Evolutionary conservation across 2,113 vertebrate species (phyloP), one percentile per base, ranked within the genome.

Genomic region (Monopterus albus): DNA sequence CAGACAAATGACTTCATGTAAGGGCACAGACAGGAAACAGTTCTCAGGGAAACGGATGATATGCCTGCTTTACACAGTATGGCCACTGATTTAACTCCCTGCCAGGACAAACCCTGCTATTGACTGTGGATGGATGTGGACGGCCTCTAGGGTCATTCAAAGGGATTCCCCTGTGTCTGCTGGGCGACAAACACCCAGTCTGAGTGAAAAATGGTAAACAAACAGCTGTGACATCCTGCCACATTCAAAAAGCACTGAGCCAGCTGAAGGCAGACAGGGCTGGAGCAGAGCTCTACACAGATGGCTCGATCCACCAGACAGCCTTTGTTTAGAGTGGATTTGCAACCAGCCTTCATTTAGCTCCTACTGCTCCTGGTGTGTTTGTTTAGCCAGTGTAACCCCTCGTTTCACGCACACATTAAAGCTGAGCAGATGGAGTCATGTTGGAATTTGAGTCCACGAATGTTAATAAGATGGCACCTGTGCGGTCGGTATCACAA

Each of bases 231-330:
- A 72, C 78, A 70, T 29, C 56, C 81, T 82, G 50, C 43, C 43
- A 40, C 76, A 25, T 78, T 90, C 83, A 89, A 66, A 89, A 92
- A 59, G 66, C 58, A 65, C 31, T 46, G 83, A 39, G 80, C 53
- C 81, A 86, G 82, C 90, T 63, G 78, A 84, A 47, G 1, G 4
- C 58, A 55, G 72, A 92, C 73, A 72, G 50, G 70, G 56, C 62
- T 51, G 73, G 70, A 78, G 75, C 46, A 43, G 87, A 33, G 45
- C 66, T 70, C 56, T 55, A 61, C 85, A 81, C 43, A 92, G 56
- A 69, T 87, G 82, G 15, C 52, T 84, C 75, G 52, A 79, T 39
- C 55, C 69, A n/a, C n/a, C n/a, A n/a, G 38, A 72, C 28, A 74
- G 56, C 55, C 50, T 53, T 53, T 75, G 59, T 82, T 74, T 72